Conservation (phyloP, 2,797 vertebrate genomes). For the Xerus rutilus region DNA sequence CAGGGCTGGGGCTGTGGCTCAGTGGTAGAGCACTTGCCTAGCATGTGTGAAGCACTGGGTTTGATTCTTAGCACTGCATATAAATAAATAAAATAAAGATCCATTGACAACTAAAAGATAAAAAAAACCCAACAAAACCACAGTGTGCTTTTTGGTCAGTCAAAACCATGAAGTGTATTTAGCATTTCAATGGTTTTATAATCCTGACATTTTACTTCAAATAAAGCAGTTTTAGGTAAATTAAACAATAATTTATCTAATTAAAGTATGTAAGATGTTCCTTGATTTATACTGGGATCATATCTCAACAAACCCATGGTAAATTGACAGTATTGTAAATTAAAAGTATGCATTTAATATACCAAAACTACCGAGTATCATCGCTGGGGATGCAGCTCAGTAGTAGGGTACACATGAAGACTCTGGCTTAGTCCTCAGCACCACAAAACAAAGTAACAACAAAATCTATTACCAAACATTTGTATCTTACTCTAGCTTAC, state of each 20-base stretch:
- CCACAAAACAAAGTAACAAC: no score
- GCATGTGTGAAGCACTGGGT: no score
- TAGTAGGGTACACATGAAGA: no score
- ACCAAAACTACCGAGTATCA: no score
- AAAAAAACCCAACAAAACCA: no score
- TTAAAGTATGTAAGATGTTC: neutral
- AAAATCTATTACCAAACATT: neutral
- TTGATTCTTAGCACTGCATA: no score
- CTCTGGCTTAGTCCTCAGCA: no score
- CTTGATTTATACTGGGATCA: neutral
- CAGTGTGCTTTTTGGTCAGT: neutral
- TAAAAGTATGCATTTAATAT: neutral
- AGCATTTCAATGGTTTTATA: slow-evolving; percentile 26
- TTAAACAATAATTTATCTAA: neutral
- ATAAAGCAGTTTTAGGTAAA: slow-evolving; percentile 31
- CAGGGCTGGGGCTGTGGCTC: no score
- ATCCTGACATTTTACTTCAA: slow-evolving; percentile 61
- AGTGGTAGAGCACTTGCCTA: no score
- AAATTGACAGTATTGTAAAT: neutral
- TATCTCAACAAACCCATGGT: neutral
- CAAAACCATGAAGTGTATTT: slow-evolving; percentile 27
- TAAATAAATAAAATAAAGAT: no score
- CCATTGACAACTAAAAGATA: no score
- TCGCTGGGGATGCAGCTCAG: no score
- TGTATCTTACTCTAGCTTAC: neutral